Evolutionary conservation across 2,113 vertebrate species (phyloP).

Genomic region (Trematocara macrostoma): DNA sequence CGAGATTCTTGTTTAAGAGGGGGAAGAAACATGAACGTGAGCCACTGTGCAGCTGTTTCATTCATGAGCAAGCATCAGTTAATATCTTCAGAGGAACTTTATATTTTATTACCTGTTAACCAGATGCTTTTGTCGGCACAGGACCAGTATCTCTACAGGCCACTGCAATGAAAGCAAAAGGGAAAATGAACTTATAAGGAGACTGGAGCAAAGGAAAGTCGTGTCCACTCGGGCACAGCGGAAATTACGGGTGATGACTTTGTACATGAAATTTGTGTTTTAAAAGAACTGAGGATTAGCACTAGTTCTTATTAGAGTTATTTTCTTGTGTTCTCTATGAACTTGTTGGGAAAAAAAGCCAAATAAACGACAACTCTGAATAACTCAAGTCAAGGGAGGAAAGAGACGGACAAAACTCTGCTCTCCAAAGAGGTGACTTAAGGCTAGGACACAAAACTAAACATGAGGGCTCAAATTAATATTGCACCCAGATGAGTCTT

Average conservation of each 20-base stretch:
- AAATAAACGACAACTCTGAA: background rate
- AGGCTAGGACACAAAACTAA: constrained; percentile 39
- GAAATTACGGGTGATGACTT: constrained; percentile 6
- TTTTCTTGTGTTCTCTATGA: background rate
- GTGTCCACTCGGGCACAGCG: background rate
- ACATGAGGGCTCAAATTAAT: constrained; percentile 59
- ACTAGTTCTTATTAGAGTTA: background rate
- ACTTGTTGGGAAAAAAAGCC: background rate
- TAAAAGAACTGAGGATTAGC: background rate
- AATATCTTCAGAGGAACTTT: background rate
- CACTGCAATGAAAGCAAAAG: constrained; percentile 35
- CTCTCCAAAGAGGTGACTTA: constrained; percentile 16
- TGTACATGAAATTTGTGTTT: background rate
- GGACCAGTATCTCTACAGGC: constrained; percentile 33
- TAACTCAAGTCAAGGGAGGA: background rate
- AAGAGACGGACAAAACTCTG: constrained; percentile 4
- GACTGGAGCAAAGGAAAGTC: background rate
- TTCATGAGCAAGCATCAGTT: background rate
- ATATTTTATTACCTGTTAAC: background rate
- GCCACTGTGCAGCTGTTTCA: background rate
- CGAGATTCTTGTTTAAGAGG: constrained; percentile 7
- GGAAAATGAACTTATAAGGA: background rate
- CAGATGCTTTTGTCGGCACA: background rate
- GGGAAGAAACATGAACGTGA: background rate
- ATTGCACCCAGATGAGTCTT: constrained; percentile 63